A percentile compares a stretch with the other conserved stretches of the same genome.
Evolutionary conservation across 2,797 vertebrate species (phyloP).

Genomic region (Avahi laniger): DNA sequence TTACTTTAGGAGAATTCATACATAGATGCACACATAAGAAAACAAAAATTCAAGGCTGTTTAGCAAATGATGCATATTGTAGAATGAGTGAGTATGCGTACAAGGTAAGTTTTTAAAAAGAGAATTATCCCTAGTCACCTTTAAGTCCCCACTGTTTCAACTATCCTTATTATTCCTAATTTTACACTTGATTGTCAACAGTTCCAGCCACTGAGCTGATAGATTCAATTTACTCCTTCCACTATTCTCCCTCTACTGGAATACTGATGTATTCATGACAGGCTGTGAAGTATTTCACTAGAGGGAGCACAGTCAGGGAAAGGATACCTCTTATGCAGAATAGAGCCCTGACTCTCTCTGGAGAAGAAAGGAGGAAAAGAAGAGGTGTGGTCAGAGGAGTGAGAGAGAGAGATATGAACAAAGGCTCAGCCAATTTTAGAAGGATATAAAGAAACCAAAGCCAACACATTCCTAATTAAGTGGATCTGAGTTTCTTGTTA

Average conservation of each 20-base stretch:
- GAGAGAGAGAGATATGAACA: conserved; percentile 19
- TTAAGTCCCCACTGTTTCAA: conserved; percentile 60
- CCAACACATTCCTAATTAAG: conserved; percentile 18
- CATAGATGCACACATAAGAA: not conserved
- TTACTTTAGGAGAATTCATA: not conserved
- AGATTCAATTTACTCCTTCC: conserved; percentile 74
- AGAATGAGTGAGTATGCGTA: not conserved
- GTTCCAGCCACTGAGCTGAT: conserved; percentile 67
- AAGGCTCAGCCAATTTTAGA: conserved; percentile 20
- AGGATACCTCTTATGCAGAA: conserved; percentile 55
- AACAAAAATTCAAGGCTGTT: not conserved
- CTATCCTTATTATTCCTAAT: conserved; percentile 63
- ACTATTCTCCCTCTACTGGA: conserved; percentile 78
- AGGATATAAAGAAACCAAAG: conserved; percentile 8
- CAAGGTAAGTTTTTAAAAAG: conserved; percentile 12
- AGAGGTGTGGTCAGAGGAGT: conserved; percentile 29
- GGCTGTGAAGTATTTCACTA: conserved; percentile 49
- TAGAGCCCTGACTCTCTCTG: conserved; percentile 36
- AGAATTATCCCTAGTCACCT: conserved; percentile 38
- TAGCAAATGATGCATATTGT: conserved; percentile 26
- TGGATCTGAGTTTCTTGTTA: conserved; percentile 40
- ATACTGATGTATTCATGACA: conserved; percentile 60
- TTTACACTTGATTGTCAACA: conserved; percentile 62
- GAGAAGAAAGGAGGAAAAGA: not conserved
- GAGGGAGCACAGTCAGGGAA: conserved; percentile 46